phyloP scores from a whole-genome alignment of 2,113 vertebrate species.

The Heterochromis multidens region DNA sequence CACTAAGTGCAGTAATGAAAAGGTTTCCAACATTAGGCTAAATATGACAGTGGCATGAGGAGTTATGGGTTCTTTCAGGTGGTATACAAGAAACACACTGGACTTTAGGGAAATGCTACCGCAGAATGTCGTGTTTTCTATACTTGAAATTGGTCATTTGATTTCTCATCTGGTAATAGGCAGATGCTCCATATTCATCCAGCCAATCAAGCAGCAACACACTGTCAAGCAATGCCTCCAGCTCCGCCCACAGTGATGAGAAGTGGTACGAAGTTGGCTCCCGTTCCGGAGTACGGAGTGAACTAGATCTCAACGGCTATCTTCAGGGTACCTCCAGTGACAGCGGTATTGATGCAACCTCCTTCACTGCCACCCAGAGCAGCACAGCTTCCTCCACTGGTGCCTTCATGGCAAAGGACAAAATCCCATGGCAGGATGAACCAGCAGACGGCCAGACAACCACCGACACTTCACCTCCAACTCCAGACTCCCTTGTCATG shows the following conservation, averaged over 20 bases:
- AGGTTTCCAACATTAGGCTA: neutral
- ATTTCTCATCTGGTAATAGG: constrained; percentile 55
- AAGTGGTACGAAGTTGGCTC: constrained; percentile 90
- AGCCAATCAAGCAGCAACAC: constrained; percentile 98
- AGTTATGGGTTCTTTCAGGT: neutral
- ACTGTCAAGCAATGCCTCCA: constrained; percentile 92
- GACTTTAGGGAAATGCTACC: neutral
- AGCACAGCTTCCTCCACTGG: constrained; percentile 78
- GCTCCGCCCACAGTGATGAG: constrained; percentile 92
- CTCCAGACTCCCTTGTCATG: constrained; percentile 73
- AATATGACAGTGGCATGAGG: neutral
- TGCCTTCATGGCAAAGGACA: constrained; percentile 77
- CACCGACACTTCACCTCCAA: constrained; percentile 70
- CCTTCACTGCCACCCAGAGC: constrained; percentile 87
- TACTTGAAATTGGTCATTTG: neutral
- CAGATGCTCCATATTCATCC: constrained; percentile 90
- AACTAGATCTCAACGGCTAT: constrained; percentile 87
- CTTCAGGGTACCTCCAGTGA: constrained; percentile 89
- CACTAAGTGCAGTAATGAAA: neutral
- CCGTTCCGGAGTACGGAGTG: constrained; percentile 80
- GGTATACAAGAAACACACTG: neutral
- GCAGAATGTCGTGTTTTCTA: neutral
- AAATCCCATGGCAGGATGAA: constrained; percentile 85
- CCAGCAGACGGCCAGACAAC: constrained; percentile 75
- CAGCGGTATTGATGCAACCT: constrained; percentile 92